Percentiles rank a stretch among this genome's conserved stretches.
phyloP scores from a whole-genome alignment of 2,797 vertebrate species.

The Pteronotus mesoamericanus region DNA sequence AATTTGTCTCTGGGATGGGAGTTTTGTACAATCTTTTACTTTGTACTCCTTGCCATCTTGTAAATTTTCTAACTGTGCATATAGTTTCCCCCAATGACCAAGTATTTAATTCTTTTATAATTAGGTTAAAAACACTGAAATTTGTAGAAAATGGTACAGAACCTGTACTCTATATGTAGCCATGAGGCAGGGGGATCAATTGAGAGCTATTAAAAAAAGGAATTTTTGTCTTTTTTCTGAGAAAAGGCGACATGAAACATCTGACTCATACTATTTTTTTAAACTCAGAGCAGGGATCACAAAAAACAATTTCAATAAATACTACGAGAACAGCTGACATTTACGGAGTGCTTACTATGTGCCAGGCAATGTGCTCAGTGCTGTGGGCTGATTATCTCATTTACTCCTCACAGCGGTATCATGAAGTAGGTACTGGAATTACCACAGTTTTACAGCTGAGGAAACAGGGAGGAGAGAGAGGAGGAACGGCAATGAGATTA shows the following conservation, averaged over 20 bases:
- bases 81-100: not conserved
- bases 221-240: not conserved
- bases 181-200: not conserved
- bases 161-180: not conserved
- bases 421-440: not conserved
- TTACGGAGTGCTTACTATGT: not conserved
- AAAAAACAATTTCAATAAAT: not conserved
- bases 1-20: not conserved
- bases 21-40: not conserved
- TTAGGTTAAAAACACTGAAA: not conserved
- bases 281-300: not conserved
- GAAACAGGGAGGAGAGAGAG: not conserved
- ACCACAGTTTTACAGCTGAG: not conserved
- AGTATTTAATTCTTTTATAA: not conserved
- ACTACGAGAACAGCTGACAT: not conserved
- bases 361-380: not conserved
- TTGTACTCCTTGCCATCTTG: not conserved
- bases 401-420: not conserved
- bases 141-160: not conserved
- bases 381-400: rapidly evolving
- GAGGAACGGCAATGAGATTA: not conserved
- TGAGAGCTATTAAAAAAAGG: not conserved
- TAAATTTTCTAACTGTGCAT: not conserved
- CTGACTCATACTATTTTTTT: not conserved
- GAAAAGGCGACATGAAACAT: not conserved